Percentiles rank a stretch among this genome's conserved stretches.
These are phyloP conservation scores for Sciurus vulgaris DNA, from an alignment of 2,797 vertebrate genomes.

Conservation along the genomic window DNA sequence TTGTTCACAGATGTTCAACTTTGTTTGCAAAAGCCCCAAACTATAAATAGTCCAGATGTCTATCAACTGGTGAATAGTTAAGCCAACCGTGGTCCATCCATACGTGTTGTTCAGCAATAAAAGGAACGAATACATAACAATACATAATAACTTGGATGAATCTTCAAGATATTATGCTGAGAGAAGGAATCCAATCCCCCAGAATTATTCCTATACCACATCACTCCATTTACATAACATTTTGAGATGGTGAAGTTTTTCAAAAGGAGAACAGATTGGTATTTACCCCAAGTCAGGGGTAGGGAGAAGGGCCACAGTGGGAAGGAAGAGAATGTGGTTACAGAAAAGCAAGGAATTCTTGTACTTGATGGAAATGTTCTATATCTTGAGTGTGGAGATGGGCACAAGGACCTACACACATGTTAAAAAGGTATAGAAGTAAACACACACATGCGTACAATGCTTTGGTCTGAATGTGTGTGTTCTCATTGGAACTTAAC, in stretches of 20 bases:
- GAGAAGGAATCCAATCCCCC: neutral
- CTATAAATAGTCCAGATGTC: neutral
- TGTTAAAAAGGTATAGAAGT: neutral
- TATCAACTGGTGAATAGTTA: neutral
- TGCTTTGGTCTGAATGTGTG: neutral
- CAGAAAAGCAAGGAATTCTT: neutral
- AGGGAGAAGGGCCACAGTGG: neutral
- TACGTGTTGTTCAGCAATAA: neutral
- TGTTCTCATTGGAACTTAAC: too few species aligned
- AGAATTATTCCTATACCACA: neutral
- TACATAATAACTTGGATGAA: neutral
- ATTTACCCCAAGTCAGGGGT: neutral
- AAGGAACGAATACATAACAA: neutral
- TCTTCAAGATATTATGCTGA: neutral
- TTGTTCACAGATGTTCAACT: neutral
- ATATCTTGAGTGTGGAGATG: neutral
- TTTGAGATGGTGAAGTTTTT: constrained; percentile 15
- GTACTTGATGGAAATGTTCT: neutral
- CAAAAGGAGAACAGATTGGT: constrained; percentile 31
- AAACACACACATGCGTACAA: neutral
- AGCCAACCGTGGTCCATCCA: neutral
- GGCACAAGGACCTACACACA: neutral
- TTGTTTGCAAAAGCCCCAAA: neutral
- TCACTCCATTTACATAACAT: neutral
- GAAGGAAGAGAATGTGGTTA: neutral